Percentiles rank a stretch among this genome's conserved stretches.
phyloP scores from a whole-genome alignment of 2,113 vertebrate genomes.

The Echinops telfairi region DNA sequence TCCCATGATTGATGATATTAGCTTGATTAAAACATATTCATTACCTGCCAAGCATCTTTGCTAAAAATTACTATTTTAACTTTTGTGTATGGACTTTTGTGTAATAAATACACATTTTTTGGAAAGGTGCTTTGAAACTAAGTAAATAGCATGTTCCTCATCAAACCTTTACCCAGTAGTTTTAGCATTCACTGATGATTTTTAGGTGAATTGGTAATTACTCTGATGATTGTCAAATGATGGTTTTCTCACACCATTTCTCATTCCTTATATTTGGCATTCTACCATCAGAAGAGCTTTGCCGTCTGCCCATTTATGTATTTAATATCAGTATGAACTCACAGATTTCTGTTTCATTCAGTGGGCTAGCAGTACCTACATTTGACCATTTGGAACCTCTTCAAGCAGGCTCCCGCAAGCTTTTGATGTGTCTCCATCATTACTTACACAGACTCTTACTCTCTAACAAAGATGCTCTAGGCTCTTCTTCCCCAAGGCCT shows the following conservation, averaged over 20 bases:
- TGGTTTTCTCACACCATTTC: background rate
- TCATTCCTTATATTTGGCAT: background rate
- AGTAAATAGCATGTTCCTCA: background rate
- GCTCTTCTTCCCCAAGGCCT: background rate
- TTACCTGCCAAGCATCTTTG: background rate
- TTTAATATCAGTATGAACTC: background rate
- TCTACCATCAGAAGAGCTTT: background rate
- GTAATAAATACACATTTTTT: background rate
- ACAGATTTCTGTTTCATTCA: background rate
- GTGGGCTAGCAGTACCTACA: background rate
- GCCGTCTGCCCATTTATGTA: background rate
- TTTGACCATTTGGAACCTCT: background rate
- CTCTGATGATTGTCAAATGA: background rate
- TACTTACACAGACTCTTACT: background rate
- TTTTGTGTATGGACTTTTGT: background rate
- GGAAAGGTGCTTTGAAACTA: background rate
- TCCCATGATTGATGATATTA: background rate
- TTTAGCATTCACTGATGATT: background rate
- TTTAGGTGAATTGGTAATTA: background rate
- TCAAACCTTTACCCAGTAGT: background rate
- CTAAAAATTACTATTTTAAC: background rate
- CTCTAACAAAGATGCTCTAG: background rate
- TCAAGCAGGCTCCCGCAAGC: background rate
- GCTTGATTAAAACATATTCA: background rate
- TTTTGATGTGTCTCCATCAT: background rate